Evolutionary conservation across 2,113 vertebrate species (phyloP), one percentile per base, ranked within the genome.

Genomic region (Irena cyanogastra): DNA sequence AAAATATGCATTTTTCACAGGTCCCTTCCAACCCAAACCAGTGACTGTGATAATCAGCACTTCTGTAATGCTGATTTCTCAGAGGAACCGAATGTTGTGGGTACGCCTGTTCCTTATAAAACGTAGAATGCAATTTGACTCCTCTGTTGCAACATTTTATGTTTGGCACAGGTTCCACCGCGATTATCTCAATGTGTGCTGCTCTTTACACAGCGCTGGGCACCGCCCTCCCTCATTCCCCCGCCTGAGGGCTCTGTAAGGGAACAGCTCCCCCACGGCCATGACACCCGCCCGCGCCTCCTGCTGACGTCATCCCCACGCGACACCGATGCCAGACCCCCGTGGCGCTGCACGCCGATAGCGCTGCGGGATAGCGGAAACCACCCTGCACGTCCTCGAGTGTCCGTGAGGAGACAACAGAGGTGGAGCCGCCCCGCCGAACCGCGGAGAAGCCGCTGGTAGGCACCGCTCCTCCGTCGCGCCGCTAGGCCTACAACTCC

Each of bases 141-240:
- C 45, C 22, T 24, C 63, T 15, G 27, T 44, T 77, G 45, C 72
- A 35, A 44, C 18, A 60, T 22, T 12, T 21, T 4, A 12, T 3
- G 33, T 27, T 44, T 15, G 61, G 53, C 37, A 27, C 16, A 17
- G 24, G 9, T 14, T 66, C 13, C 61, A 22, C 7, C 1, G 37
- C 15, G 9, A 22, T 50, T 17, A 66, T 35, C 13, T 21, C 52
- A 26, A 0, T 0, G 21, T 0, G 5, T 0, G 16, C 16, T 9
- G 1, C 16, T 9, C 17, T 21, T 14, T 1, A 2, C 31, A 21
- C 7, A 6, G 26, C 14, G 26, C 11, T 0, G 26, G 2, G 18
- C 33, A 4, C 33, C 3, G 5, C 63, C 33, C 22, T 3, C 35
- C 13, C 20, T 49, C 63, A 7, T 3, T 14, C 7, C 33, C 26